phyloP scores from a whole-genome alignment of 2,113 vertebrate species.

The Apaloderma vittatum region DNA sequence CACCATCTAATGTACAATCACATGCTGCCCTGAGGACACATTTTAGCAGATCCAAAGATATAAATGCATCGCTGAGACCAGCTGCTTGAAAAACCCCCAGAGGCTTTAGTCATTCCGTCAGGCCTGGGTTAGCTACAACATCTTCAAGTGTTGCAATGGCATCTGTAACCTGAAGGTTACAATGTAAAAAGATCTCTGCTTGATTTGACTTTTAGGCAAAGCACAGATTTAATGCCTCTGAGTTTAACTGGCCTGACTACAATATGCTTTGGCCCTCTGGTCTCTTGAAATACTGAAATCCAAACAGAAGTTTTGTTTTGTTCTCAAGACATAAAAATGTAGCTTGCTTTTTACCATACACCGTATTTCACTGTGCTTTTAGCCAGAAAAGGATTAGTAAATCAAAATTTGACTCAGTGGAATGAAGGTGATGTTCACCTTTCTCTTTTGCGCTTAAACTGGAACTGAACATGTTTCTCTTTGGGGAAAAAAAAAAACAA shows the following conservation, averaged over 20 bases:
- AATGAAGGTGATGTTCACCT: neutral
- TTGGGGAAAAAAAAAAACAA: neutral
- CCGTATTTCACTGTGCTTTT: neutral
- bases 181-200: neutral
- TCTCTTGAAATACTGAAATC: neutral
- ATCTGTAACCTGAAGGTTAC: neutral
- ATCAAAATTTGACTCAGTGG: neutral
- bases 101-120: neutral
- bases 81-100: neutral
- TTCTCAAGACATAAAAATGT: neutral
- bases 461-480: neutral
- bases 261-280: neutral
- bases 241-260: neutral
- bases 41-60: neutral
- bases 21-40: neutral
- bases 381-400: neutral
- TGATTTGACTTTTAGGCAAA: neutral
- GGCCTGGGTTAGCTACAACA: neutral
- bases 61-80: neutral
- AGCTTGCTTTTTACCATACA: neutral
- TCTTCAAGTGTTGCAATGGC: neutral
- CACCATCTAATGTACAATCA: neutral
- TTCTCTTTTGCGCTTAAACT: neutral
- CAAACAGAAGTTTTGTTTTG: neutral
- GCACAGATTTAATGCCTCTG: neutral